These are phyloP conservation scores for Alcedo quadribrachys DNA, from an alignment of 2,797 vertebrate species.

Conservation along the genomic window DNA sequence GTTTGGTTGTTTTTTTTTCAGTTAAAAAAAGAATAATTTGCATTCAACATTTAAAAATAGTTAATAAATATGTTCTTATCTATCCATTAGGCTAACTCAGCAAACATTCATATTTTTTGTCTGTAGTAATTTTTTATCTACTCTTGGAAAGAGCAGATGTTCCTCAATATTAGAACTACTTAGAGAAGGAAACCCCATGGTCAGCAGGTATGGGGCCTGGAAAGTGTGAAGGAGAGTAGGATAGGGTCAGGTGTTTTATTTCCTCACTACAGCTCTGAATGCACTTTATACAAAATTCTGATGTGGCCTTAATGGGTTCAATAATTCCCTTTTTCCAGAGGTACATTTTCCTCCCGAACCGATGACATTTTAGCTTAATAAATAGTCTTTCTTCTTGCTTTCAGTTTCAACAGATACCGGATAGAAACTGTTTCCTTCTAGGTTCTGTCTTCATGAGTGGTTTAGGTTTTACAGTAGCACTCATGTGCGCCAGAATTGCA, in stretches of 20 bases:
- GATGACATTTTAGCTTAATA: neutral
- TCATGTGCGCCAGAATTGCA: neutral
- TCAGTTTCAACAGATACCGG: neutral
- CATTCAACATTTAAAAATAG: neutral
- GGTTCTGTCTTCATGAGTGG: neutral
- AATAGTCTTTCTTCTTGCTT: neutral
- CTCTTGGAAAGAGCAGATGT: neutral
- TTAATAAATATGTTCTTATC: neutral
- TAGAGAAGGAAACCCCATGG: neutral
- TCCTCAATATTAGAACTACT: neutral
- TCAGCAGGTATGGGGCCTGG: neutral
- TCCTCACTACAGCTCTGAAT: neutral
- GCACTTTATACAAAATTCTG: neutral
- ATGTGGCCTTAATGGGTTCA: neutral
- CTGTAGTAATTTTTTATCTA: neutral
- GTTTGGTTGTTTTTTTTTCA: neutral
- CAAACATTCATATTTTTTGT: neutral
- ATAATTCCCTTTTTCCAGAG: neutral
- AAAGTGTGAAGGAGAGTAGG: neutral
- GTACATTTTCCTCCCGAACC: neutral
- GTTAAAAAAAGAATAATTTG: neutral
- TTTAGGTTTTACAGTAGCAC: neutral
- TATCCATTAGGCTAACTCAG: neutral
- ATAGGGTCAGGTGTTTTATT: neutral
- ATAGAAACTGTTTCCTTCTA: neutral